Evolutionary conservation across 2,888 invertebrate species (phyloP).

Genomic region (Lithophane leautieri): DNA sequence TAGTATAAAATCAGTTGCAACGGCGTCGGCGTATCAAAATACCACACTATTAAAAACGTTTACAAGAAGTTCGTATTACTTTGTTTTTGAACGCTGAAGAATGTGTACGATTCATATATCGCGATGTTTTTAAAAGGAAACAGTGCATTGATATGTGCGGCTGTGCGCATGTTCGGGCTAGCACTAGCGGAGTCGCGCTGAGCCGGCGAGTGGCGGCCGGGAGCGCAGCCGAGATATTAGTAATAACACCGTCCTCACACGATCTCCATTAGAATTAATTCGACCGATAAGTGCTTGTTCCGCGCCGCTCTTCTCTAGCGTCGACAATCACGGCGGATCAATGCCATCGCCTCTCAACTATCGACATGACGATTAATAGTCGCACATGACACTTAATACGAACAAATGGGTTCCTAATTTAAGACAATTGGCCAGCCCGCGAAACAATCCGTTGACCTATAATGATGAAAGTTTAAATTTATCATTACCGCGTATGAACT

Average conservation of each 20-base stretch:
- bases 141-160: constrained; percentile 74
- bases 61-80: constrained; percentile 67
- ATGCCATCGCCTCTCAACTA: constrained; percentile 64
- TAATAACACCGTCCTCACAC: constrained; percentile 65
- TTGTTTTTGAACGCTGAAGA: constrained; percentile 68
- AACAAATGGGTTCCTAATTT: constrained; percentile 86
- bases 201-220: constrained; percentile 44
- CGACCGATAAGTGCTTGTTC: constrained; percentile 65
- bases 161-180: constrained; percentile 76
- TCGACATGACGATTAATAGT: constrained; percentile 77
- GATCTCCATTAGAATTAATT: constrained; percentile 71
- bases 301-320: constrained; percentile 57
- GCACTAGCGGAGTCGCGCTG: constrained; percentile 62
- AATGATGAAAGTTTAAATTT: constrained; percentile 72
- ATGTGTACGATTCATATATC: constrained; percentile 72
- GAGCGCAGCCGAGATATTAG: constrained; percentile 52
- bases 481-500: constrained; percentile 45
- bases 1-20: constrained; percentile 63
- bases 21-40: constrained; percentile 65
- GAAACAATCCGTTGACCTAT: constrained; percentile 71
- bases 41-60: constrained; percentile 67
- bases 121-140: constrained; percentile 75
- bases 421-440: constrained; percentile 80
- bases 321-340: constrained; percentile 66
- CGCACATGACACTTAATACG: constrained; percentile 77